Conservation (phyloP, 2,888 invertebrate species). For the Meliscaeva auricollis region DNA sequence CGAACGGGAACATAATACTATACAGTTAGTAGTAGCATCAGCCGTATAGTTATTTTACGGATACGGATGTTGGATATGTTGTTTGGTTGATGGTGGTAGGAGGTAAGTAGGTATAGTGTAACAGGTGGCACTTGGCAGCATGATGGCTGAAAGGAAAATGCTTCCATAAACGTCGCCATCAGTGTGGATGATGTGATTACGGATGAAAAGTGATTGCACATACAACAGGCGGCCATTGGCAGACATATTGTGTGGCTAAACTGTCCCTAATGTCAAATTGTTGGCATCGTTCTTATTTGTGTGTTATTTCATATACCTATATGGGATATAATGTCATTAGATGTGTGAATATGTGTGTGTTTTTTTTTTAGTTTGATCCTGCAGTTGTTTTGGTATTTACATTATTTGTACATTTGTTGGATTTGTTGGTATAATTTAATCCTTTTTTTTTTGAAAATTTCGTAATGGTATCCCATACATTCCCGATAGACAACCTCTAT, state of each 20-base stretch:
- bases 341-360: too few species aligned
- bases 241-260: conserved; percentile 35
- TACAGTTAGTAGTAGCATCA: background rate
- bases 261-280: conserved; percentile 35
- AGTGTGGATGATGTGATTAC: conserved; percentile 44
- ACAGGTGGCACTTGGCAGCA: conserved; percentile 58
- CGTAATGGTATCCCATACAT: background rate
- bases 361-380: conserved; percentile 7
- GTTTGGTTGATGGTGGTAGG: background rate
- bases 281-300: conserved; percentile 7
- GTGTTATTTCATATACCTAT: too few species aligned
- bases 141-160: conserved; percentile 22
- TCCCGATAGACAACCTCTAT: background rate
- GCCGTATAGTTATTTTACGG: conserved; percentile 8
- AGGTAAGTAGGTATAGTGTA: conserved; percentile 5
- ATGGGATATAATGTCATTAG: too few species aligned
- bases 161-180: conserved; percentile 35
- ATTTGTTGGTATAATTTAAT: too few species aligned
- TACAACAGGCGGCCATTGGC: conserved; percentile 39
- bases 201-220: conserved; percentile 39
- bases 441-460: background rate
- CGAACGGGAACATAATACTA: conserved; percentile 8
- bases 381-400: background rate
- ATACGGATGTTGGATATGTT: background rate
- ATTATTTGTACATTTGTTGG: background rate